Conservation (phyloP, 2,797 vertebrate species). For the Hafferia zeledoni region DNA sequence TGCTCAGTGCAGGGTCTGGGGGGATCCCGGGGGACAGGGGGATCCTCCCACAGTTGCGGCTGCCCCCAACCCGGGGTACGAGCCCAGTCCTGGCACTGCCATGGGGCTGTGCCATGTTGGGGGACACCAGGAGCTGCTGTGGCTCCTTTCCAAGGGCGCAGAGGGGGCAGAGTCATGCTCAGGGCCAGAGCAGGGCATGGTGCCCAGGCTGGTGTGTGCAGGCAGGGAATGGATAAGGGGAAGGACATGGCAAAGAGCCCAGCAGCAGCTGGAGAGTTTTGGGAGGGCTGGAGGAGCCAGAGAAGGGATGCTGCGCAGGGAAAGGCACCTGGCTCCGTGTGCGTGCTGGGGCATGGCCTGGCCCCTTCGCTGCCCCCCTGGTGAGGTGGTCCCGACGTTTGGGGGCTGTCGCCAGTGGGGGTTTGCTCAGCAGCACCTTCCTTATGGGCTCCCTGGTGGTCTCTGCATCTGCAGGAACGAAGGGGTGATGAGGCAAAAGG, state of each 20-base stretch:
- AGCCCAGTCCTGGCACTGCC: fast-evolving
- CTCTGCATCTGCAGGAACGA: background rate
- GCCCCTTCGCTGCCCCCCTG: background rate
- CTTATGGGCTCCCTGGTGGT: background rate
- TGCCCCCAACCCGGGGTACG: fast-evolving
- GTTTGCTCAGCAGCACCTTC: slow-evolving; percentile 36
- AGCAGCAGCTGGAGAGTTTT: background rate
- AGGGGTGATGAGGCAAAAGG: background rate
- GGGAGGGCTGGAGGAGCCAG: fast-evolving
- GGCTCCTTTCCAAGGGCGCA: background rate
- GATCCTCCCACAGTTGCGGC: background rate
- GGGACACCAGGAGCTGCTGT: background rate
- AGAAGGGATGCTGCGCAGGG: fast-evolving
- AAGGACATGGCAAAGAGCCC: background rate
- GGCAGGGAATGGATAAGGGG: background rate
- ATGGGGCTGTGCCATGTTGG: background rate
- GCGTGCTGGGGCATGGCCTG: fast-evolving
- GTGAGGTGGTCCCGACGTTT: background rate
- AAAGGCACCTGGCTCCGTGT: slow-evolving; percentile 14
- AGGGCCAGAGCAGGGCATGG: fast-evolving
- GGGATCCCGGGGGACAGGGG: fast-evolving
- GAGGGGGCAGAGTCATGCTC: fast-evolving
- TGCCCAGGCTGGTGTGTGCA: background rate
- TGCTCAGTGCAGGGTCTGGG: background rate
- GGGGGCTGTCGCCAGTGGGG: background rate